phyloP scores from a whole-genome alignment of 2,797 vertebrate species.

The Epinephelus malabaricus region DNA sequence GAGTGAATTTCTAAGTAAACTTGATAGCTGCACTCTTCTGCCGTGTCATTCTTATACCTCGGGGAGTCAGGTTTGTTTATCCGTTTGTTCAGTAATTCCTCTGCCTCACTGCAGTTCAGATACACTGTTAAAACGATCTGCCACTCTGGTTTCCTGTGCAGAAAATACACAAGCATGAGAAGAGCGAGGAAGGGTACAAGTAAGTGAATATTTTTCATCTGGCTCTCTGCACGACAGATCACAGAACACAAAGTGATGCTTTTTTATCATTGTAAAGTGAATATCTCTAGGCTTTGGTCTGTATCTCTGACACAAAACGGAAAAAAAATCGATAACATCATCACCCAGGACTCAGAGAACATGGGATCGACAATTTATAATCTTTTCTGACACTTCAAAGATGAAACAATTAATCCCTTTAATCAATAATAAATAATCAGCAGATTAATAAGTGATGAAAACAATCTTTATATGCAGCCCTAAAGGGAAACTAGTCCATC shows the following conservation, averaged over 20 bases:
- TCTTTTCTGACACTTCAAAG: no score
- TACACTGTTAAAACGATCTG: conserved; percentile 15
- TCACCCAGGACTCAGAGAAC: no score
- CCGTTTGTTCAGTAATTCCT: conserved; percentile 40
- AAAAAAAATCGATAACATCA: no score
- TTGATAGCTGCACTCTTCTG: conserved; percentile 21
- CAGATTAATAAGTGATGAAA: no score
- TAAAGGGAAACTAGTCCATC: no score
- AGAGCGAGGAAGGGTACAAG: neutral
- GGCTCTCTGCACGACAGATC: neutral
- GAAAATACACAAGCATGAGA: conserved; percentile 13
- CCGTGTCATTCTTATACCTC: conserved; percentile 12
- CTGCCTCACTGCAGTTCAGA: conserved; percentile 22
- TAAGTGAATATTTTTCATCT: conserved; percentile 6
- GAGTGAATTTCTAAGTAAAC: conserved; percentile 2
- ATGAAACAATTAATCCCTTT: no score
- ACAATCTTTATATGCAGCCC: no score
- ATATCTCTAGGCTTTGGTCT: neutral
- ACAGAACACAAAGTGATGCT: conserved; percentile 4
- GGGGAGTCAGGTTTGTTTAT: conserved; percentile 36
- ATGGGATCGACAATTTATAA: no score
- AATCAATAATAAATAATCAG: no score
- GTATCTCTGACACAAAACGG: neutral
- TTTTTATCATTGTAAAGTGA: neutral
- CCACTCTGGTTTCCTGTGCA: conserved; percentile 28